Percentiles rank a stretch among this genome's conserved stretches.
Evolutionary conservation across 2,888 invertebrate species (phyloP).

Genomic region (Nephrotoma appendiculata): DNA sequence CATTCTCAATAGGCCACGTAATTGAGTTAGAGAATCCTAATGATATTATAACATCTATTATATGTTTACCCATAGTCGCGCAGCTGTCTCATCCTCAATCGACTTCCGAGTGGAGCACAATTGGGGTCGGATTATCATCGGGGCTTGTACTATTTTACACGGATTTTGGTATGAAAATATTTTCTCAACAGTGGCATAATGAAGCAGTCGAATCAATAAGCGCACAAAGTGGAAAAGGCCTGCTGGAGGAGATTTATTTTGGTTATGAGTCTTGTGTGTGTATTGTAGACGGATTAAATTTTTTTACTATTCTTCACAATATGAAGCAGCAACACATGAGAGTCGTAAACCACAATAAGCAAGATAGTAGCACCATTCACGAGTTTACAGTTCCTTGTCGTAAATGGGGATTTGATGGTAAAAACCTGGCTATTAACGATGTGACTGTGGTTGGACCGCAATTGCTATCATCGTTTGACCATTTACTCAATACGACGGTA

Average conservation of each 20-base stretch:
- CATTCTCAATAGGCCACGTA: conserved; percentile 41
- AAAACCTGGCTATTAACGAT: conserved; percentile 60
- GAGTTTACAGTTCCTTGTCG: conserved; percentile 45
- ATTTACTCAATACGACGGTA: conserved; percentile 58
- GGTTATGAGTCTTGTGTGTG: conserved; percentile 51
- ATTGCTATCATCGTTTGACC: conserved; percentile 55
- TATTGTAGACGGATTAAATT: conserved; percentile 54
- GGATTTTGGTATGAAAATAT: conserved; percentile 66
- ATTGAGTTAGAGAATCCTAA: conserved; percentile 38
- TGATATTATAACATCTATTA: conserved; percentile 33
- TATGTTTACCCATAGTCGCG: conserved; percentile 36
- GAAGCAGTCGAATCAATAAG: conserved; percentile 65
- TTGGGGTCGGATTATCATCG: conserved; percentile 71
- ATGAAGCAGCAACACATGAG: conserved; percentile 42
- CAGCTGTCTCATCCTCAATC: background rate
- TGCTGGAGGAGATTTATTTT: conserved; percentile 35
- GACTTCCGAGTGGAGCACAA: conserved; percentile 83
- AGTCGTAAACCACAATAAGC: background rate
- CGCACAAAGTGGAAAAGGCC: conserved; percentile 43
- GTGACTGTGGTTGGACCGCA: conserved; percentile 59
- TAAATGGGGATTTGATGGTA: conserved; percentile 76
- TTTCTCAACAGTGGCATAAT: conserved; percentile 73
- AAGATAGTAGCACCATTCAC: background rate
- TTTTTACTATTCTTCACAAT: conserved; percentile 62
- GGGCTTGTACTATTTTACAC: conserved; percentile 81